phyloP scores from a whole-genome alignment of 2,113 vertebrate species.

The Petrocephalus microphthalmus region DNA sequence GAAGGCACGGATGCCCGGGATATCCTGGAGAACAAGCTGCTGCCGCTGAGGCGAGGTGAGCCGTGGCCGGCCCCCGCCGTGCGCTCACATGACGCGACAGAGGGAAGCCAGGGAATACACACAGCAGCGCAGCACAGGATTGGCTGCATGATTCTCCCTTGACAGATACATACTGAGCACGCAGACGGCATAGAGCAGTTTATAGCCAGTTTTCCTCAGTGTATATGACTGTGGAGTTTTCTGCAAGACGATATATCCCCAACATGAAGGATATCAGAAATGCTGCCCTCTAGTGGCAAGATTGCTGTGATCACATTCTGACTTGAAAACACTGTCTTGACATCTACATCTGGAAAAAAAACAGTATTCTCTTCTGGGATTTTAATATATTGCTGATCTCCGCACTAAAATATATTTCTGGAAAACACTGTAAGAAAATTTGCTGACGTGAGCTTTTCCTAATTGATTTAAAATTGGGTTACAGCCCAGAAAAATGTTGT shows the following conservation, averaged over 20 bases:
- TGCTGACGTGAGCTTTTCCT: conserved; percentile 16
- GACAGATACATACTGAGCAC: not conserved
- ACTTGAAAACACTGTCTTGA: not conserved
- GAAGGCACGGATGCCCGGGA: conserved; percentile 92
- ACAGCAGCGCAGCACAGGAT: not conserved
- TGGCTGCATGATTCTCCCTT: not conserved
- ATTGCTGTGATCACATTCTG: not conserved
- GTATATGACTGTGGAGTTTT: not conserved
- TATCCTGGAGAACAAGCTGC: conserved; percentile 88
- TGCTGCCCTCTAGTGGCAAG: conserved; percentile 17
- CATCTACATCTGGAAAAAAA: not conserved
- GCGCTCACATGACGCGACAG: not conserved
- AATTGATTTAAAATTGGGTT: conserved; percentile 8
- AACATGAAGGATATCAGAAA: not conserved
- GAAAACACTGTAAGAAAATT: conserved; percentile 6
- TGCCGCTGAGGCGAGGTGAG: conserved; percentile 83
- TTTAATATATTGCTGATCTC: conserved; percentile 17
- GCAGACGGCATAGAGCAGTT: not conserved
- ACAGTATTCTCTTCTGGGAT: not conserved
- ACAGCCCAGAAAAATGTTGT: not conserved
- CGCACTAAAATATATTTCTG: conserved; percentile 16
- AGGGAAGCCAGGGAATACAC: not conserved
- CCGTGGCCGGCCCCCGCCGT: no score
- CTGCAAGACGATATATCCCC: not conserved
- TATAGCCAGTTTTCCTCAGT: not conserved